Percentiles rank a stretch among this genome's conserved stretches.
These are phyloP conservation scores for Hoplostethus atlanticus DNA, from an alignment of 2,797 vertebrate genomes.

Conservation along the genomic window DNA sequence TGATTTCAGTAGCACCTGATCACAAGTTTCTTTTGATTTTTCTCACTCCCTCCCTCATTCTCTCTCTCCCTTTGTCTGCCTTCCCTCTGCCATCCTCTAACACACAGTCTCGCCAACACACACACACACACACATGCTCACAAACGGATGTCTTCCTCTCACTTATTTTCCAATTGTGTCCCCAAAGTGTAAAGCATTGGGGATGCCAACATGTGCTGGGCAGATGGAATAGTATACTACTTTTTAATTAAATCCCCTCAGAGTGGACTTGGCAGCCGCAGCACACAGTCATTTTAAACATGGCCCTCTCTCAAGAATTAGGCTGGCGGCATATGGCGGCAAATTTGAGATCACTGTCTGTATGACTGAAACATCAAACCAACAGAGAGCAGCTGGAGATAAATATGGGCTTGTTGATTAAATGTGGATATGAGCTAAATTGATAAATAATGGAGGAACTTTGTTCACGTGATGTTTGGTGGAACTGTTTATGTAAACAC, in stretches of 20 bases:
- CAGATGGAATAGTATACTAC: constrained; percentile 64
- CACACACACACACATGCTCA: not conserved
- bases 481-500: constrained; percentile 32
- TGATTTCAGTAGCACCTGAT: not conserved
- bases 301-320: constrained; percentile 64
- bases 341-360: constrained; percentile 49
- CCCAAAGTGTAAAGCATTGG: constrained; percentile 22
- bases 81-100: not conserved
- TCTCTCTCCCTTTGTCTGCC: not conserved
- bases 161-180: constrained; percentile 36
- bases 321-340: constrained; percentile 67
- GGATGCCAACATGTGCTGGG: constrained; percentile 35
- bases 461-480: constrained; percentile 28
- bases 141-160: constrained; percentile 24
- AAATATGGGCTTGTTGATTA: constrained; percentile 56
- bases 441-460: constrained; percentile 57
- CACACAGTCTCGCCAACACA: not conserved
- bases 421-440: constrained; percentile 53
- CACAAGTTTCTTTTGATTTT: not conserved
- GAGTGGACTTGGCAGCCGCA: constrained; percentile 60
- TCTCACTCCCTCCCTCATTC: not conserved
- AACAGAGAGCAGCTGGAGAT: constrained; percentile 66
- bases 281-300: constrained; percentile 63
- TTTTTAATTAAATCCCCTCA: constrained; percentile 73
- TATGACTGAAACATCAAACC: constrained; percentile 52